These are phyloP conservation scores for Kryptopterus vitreolus DNA, from an alignment of 2,797 vertebrate genomes.

Conservation along the genomic window DNA sequence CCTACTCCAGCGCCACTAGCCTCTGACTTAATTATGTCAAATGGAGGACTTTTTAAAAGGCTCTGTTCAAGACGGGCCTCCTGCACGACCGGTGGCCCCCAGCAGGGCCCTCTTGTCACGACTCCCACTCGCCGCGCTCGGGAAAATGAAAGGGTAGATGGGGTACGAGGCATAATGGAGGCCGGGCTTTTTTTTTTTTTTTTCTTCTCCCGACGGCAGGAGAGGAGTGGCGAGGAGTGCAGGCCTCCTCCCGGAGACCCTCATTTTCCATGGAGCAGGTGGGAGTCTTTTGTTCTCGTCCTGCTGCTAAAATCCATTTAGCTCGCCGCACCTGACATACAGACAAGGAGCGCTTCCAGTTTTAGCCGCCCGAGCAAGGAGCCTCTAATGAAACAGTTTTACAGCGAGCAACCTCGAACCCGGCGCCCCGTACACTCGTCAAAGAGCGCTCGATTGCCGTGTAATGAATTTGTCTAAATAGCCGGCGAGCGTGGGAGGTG, in stretches of 20 bases:
- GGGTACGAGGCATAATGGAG: conserved; percentile 78
- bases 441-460: conserved; percentile 64
- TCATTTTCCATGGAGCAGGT: conserved; percentile 81
- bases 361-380: conserved; percentile 46
- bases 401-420: conserved; percentile 28
- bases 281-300: conserved; percentile 81
- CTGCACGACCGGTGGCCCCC: conserved; percentile 74
- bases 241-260: conserved; percentile 74
- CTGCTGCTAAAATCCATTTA: conserved; percentile 82
- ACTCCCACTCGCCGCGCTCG: conserved; percentile 66
- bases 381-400: conserved; percentile 63
- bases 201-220: conserved; percentile 72
- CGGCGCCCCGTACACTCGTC: conserved; percentile 64
- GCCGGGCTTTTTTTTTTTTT: too few species aligned
- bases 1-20: conserved; percentile 71
- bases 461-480: conserved; percentile 63
- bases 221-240: conserved; percentile 74
- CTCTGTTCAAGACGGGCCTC: conserved; percentile 69
- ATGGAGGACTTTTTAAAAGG: conserved; percentile 75
- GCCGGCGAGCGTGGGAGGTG: conserved; percentile 51
- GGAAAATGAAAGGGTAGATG: conserved; percentile 79
- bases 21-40: conserved; percentile 80
- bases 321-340: conserved; percentile 75
- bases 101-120: conserved; percentile 64
- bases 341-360: conserved; percentile 69